Conservation (phyloP, 1,140 invertebrate species). For the Euura lappo region DNA sequence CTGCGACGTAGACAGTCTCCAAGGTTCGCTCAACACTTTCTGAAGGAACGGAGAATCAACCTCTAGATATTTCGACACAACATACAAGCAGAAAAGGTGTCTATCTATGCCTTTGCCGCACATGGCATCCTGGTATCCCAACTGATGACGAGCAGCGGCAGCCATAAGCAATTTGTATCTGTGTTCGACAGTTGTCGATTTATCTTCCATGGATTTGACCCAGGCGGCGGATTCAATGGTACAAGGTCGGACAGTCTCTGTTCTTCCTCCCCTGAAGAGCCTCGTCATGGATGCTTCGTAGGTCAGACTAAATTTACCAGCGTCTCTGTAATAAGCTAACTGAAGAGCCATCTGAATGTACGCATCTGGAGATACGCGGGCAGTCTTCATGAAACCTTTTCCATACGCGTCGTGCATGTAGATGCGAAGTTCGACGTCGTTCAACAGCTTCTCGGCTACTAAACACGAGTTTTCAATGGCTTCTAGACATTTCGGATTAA, state of each 20-base stretch:
- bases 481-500: conserved; percentile 67
- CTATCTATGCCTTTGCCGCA: conserved; percentile 94
- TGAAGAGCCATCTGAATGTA: conserved; percentile 96
- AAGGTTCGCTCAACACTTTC: conserved; percentile 96
- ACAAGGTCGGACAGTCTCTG: conserved; percentile 96
- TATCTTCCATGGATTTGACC: conserved; percentile 89
- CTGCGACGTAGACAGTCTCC: conserved; percentile 96
- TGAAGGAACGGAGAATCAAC: conserved; percentile 94
- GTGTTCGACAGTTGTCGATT: conserved; percentile 67
- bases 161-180: conserved; percentile 71
- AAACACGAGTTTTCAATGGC: conserved; percentile 74
- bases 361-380: conserved; percentile 91
- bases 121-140: conserved; percentile 94
- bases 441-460: conserved; percentile 66
- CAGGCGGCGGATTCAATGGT: conserved; percentile 90
- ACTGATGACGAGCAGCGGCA: conserved; percentile 85
- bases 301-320: conserved; percentile 90
- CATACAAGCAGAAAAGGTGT: conserved; percentile 97
- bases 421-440: conserved; percentile 88
- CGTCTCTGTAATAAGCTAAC: conserved; percentile 91
- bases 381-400: conserved; percentile 95
- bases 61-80: conserved; percentile 97
- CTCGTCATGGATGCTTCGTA: conserved; percentile 99
- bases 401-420: conserved; percentile 86
- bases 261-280: conserved; percentile 93